phyloP scores from a whole-genome alignment of 2,113 vertebrate species.

The Oreotrochilus melanogaster region DNA sequence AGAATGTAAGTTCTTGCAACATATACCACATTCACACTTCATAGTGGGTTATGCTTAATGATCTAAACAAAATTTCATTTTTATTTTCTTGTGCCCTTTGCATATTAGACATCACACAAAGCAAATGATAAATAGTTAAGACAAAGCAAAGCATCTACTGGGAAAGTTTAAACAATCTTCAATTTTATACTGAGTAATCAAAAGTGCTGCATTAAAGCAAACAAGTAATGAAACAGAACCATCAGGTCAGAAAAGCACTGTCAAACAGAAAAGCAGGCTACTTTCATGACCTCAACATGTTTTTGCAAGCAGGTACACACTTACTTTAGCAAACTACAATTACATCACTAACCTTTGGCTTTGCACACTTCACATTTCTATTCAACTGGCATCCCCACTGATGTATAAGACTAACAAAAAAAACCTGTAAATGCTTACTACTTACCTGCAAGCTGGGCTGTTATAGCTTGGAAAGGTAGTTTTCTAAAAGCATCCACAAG shows the following conservation, averaged over 20 bases:
- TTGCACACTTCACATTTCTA: background rate
- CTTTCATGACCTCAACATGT: background rate
- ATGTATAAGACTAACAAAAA: background rate
- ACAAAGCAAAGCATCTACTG: background rate
- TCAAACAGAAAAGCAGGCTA: background rate
- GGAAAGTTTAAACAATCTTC: background rate
- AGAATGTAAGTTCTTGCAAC: background rate
- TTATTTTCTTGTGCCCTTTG: background rate
- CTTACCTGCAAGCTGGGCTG: slow-evolving; percentile 91
- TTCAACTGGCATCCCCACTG: background rate
- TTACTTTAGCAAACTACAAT: background rate
- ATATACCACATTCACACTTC: background rate
- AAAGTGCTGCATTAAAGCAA: background rate
- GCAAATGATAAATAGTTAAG: background rate
- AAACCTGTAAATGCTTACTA: background rate
- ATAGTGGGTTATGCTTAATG: background rate
- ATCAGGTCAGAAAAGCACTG: background rate
- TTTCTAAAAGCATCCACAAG: slow-evolving; percentile 86
- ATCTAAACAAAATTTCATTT: background rate
- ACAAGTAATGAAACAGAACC: background rate
- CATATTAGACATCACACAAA: background rate
- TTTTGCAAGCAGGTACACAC: background rate
- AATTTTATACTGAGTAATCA: background rate
- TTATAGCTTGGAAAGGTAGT: slow-evolving; percentile 91
- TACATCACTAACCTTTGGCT: background rate